phyloP scores from a whole-genome alignment of 1,140 invertebrate genomes.

The Eufriesea mexicana region DNA sequence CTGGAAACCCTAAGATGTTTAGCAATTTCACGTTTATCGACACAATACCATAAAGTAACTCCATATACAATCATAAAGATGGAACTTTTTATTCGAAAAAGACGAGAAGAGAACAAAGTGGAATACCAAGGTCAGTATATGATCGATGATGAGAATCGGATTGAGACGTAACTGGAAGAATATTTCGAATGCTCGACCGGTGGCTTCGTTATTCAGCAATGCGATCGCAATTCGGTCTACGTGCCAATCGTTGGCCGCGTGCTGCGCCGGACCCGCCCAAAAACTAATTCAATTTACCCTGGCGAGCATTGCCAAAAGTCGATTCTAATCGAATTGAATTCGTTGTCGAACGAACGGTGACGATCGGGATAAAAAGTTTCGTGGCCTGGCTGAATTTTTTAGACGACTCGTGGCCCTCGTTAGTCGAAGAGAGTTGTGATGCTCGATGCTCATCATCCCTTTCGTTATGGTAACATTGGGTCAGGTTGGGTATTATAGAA shows the following conservation, averaged over 20 bases:
- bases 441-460: background rate
- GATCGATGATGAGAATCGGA: conserved; percentile 22
- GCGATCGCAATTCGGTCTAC: conserved; percentile 56
- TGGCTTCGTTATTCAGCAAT: conserved; percentile 46
- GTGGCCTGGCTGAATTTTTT: background rate
- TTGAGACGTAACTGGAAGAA: conserved; percentile 49
- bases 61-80: background rate
- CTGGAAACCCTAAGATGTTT: no score
- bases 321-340: conserved; percentile 50
- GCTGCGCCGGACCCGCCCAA: conserved; percentile 12
- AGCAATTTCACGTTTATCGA: background rate
- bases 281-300: conserved; percentile 60
- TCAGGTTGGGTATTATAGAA: no score
- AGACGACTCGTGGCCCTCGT: background rate
- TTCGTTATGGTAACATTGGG: background rate
- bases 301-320: conserved; percentile 46
- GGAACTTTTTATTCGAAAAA: background rate
- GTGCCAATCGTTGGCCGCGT: conserved; percentile 16
- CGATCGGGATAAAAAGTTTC: no score
- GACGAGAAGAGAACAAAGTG: no score
- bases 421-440: background rate
- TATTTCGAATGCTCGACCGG: conserved; percentile 30
- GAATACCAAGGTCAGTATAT: background rate
- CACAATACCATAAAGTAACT: background rate
- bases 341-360: background rate